phyloP scores from a whole-genome alignment of 1,140 invertebrate genomes.

The Drosophila bocqueti region DNA sequence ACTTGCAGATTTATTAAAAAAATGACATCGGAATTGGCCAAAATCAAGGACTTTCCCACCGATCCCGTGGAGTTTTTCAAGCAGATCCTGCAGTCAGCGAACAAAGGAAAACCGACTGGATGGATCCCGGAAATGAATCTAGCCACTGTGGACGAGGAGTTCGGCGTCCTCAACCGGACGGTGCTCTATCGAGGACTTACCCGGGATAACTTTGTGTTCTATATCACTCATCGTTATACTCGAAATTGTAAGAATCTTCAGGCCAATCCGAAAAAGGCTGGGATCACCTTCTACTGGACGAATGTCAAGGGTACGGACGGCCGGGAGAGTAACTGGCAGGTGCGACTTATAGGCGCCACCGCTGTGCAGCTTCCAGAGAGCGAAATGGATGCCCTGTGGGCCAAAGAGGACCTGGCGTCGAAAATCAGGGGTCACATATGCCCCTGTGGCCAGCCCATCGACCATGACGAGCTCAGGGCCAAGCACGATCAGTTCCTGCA shows the following conservation, averaged over 20 bases:
- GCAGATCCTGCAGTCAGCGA: constrained; percentile 32
- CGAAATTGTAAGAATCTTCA: constrained; percentile 68
- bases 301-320: constrained; percentile 14
- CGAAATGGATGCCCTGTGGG: constrained; percentile 59
- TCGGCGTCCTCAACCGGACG: constrained; percentile 70
- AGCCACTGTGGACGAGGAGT: constrained; percentile 72
- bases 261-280: constrained; percentile 62
- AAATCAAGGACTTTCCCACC: constrained; percentile 45
- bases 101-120: neutral
- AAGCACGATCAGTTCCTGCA: constrained; percentile 62
- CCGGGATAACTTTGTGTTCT: constrained; percentile 55
- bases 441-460: constrained; percentile 67
- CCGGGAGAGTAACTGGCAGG: constrained; percentile 54
- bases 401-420: constrained; percentile 56
- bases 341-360: constrained; percentile 65
- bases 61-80: constrained; percentile 65
- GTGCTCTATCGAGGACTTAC: constrained; percentile 72
- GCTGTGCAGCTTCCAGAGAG: constrained; percentile 61
- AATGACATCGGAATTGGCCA: constrained; percentile 59
- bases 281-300: constrained; percentile 56
- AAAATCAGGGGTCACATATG: constrained; percentile 70
- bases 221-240: constrained; percentile 74
- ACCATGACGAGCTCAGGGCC: constrained; percentile 53
- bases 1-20: neutral
- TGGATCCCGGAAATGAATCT: constrained; percentile 62